Percentiles rank a stretch among this genome's conserved stretches.
These are phyloP conservation scores for Acleris sparsana DNA, from an alignment of 2,888 invertebrate genomes.

Conservation along the genomic window DNA sequence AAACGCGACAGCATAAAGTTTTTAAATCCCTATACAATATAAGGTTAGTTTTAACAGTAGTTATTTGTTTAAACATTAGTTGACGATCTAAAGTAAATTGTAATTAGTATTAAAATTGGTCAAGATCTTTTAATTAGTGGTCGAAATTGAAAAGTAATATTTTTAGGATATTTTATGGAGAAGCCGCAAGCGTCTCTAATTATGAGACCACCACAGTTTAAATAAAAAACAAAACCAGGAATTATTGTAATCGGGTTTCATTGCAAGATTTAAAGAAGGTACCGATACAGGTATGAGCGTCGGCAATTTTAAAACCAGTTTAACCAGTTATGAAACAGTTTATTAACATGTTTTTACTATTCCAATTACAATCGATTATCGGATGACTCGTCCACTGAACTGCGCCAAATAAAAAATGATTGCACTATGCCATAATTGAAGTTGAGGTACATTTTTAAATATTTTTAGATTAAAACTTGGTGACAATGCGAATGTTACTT, in stretches of 20 bases:
- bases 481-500: constrained; percentile 39
- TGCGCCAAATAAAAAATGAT: constrained; percentile 3
- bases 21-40: too few species aligned
- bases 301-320: constrained; percentile 8
- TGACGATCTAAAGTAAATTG: too few species aligned
- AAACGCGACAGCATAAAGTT: too few species aligned
- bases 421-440: constrained; percentile 7
- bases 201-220: too few species aligned
- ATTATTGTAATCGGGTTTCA: constrained; percentile 52
- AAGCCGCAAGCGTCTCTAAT: too few species aligned
- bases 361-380: neutral
- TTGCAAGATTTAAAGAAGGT: constrained; percentile 49
- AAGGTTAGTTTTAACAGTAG: too few species aligned
- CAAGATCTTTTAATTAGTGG: too few species aligned
- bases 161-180: too few species aligned
- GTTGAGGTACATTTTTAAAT: neutral
- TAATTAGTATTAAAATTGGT: too few species aligned
- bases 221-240: neutral
- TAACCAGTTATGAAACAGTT: neutral
- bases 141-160: too few species aligned
- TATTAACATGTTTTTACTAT: constrained; percentile 2
- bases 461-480: constrained; percentile 13
- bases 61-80: too few species aligned
- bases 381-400: neutral
- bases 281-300: constrained; percentile 48